phyloP scores from a whole-genome alignment of 2,888 invertebrate genomes.

The Agrotis exclamationis region DNA sequence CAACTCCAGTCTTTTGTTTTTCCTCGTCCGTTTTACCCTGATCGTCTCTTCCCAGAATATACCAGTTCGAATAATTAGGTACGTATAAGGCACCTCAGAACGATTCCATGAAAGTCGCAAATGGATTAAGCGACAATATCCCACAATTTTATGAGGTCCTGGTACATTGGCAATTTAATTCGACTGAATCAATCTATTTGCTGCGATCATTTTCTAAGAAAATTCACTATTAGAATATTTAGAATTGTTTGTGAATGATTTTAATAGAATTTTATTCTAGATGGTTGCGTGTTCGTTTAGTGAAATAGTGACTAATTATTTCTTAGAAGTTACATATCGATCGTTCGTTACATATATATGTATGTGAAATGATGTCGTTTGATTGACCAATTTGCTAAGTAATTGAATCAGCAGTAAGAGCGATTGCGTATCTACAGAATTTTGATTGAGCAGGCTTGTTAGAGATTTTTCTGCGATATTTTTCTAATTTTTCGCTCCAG shows the following conservation, averaged over 20 bases:
- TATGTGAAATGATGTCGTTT: slow-evolving; percentile 39
- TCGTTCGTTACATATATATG: slow-evolving; percentile 19
- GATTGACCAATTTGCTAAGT: slow-evolving; percentile 40
- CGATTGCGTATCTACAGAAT: not conserved
- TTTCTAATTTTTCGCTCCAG: too few relatives aligned
- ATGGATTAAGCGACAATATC: slow-evolving; percentile 9
- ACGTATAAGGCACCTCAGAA: slow-evolving; percentile 25
- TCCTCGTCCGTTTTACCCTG: slow-evolving; percentile 9
- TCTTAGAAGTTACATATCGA: slow-evolving; percentile 44
- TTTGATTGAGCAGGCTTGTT: not conserved
- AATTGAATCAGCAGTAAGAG: slow-evolving; percentile 32
- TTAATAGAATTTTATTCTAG: slow-evolving; percentile 35
- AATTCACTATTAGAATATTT: slow-evolving; percentile 12
- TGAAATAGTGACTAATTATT: slow-evolving; percentile 62
- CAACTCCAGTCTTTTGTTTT: slow-evolving; percentile 27
- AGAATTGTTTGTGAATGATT: slow-evolving; percentile 33
- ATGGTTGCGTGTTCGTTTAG: slow-evolving; percentile 29
- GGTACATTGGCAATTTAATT: slow-evolving; percentile 37
- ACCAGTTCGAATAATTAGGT: slow-evolving; percentile 34
- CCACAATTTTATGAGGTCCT: slow-evolving; percentile 44
- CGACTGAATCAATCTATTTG: slow-evolving; percentile 19
- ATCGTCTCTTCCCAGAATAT: slow-evolving; percentile 47
- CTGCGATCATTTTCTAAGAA: slow-evolving; percentile 40
- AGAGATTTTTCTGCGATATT: not conserved
- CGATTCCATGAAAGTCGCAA: slow-evolving; percentile 35